Evolutionary conservation across 2,113 vertebrate species (phyloP).

Genomic region (Calypte anna): DNA sequence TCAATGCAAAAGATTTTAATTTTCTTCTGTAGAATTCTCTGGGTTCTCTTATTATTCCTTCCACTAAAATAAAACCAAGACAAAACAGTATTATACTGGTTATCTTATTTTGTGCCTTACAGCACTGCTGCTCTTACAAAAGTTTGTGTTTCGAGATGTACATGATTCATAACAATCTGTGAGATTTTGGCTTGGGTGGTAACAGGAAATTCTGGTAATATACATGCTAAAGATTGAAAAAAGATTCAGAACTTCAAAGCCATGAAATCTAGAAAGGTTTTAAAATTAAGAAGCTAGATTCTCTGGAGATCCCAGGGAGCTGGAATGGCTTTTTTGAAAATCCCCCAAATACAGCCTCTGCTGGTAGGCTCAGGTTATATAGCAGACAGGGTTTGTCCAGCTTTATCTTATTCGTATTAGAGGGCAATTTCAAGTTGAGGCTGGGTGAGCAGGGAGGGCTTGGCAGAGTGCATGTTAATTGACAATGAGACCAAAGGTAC

Average conservation of each 20-base stretch:
- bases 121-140: neutral
- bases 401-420: neutral
- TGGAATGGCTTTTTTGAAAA: neutral
- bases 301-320: neutral
- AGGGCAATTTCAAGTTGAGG: neutral
- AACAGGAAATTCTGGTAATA: neutral
- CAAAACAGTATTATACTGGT: neutral
- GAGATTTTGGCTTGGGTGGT: neutral
- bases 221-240: neutral
- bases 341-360: neutral
- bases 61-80: neutral
- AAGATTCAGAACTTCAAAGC: neutral
- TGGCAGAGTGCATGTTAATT: neutral
- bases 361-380: neutral
- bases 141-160: neutral
- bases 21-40: neutral
- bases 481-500: neutral
- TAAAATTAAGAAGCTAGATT: neutral
- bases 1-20: neutral
- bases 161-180: neutral
- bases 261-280: neutral
- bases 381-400: neutral
- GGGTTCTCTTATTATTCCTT: neutral
- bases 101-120: neutral
- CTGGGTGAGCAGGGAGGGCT: neutral